These are phyloP conservation scores for Chrysomela aeneicollis DNA, from an alignment of 2,888 invertebrate species.

Conservation along the genomic window DNA sequence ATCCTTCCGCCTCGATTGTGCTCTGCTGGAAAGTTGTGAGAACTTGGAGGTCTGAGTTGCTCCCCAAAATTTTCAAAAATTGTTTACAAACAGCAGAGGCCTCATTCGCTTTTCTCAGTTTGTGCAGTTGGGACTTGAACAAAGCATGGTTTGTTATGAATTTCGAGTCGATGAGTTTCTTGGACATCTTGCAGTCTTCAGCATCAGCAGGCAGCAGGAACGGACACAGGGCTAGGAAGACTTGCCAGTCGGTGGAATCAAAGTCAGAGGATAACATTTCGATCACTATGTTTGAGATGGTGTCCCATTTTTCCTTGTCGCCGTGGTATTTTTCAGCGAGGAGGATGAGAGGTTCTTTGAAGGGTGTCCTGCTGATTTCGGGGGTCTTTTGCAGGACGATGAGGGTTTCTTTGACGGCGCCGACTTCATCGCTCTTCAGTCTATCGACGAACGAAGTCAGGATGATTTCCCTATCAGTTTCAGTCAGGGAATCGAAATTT, in stretches of 20 bases:
- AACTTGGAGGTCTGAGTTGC: constrained; percentile 29
- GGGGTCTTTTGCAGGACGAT: constrained; percentile 54
- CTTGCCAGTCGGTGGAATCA: constrained; percentile 64
- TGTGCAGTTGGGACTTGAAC: constrained; percentile 35
- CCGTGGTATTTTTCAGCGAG: constrained; percentile 63
- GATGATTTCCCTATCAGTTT: constrained; percentile 68
- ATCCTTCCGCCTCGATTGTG: constrained; percentile 37
- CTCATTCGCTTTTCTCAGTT: constrained; percentile 23
- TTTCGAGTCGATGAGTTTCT: constrained; percentile 60
- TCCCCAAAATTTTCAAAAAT: constrained; percentile 40
- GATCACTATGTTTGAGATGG: constrained; percentile 50
- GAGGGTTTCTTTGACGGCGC: constrained; percentile 68
- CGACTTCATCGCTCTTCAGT: constrained; percentile 72
- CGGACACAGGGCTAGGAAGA: constrained; percentile 69
- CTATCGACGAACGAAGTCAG: constrained; percentile 71
- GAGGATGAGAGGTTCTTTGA: constrained; percentile 63
- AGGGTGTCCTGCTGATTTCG: constrained; percentile 41
- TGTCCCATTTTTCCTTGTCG: constrained; percentile 58
- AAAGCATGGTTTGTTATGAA: constrained; percentile 59
- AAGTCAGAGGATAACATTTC: constrained; percentile 44
- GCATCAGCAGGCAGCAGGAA: constrained; percentile 67
- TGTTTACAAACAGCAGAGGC: constrained; percentile 40
- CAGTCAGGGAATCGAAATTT: constrained; percentile 63
- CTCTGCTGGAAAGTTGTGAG: constrained; percentile 40
- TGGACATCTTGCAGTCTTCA: constrained; percentile 59